These are phyloP conservation scores for Brachionus calyciflorus DNA, from an alignment of 1,140 invertebrate genomes.

Conservation along the genomic window DNA sequence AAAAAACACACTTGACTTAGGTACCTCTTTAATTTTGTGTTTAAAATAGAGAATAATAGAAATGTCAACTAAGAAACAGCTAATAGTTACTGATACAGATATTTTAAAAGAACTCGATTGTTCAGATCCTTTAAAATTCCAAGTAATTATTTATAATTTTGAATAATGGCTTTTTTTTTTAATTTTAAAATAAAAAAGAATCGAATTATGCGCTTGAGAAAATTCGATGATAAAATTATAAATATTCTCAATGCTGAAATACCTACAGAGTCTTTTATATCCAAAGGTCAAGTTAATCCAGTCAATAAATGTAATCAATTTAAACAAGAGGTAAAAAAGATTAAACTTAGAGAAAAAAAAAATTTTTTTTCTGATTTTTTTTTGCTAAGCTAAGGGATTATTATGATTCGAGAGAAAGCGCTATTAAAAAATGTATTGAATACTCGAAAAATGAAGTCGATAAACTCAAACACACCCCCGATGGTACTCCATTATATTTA, in stretches of 20 bases:
- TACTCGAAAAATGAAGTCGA: constrained; percentile 38
- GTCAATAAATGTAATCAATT: constrained; percentile 37
- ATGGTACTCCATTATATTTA: constrained; percentile 13
- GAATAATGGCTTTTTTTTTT: background rate
- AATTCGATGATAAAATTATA: constrained; percentile 45
- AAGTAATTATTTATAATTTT: constrained; percentile 39
- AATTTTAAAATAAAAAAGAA: constrained; percentile 26
- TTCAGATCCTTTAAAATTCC: constrained; percentile 32
- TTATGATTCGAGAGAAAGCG: constrained; percentile 41
- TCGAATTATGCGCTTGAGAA: constrained; percentile 15
- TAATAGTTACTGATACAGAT: constrained; percentile 24
- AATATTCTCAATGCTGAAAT: constrained; percentile 38
- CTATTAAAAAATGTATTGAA: constrained; percentile 38
- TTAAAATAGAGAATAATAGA: too few species aligned
- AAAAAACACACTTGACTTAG: too few species aligned
- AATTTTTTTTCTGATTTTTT: background rate
- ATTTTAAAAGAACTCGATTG: constrained; percentile 34
- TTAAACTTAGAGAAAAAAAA: background rate
- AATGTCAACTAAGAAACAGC: background rate
- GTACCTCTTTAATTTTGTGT: too few species aligned
- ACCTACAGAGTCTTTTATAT: constrained; percentile 22
- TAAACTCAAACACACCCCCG: constrained; percentile 12
- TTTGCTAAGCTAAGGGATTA: constrained; percentile 8
- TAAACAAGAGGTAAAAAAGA: constrained; percentile 36
- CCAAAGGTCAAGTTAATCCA: constrained; percentile 28